These are phyloP conservation scores for Enteromius anoplus DNA, from an alignment of 2,797 vertebrate species.

Conservation along the genomic window DNA sequence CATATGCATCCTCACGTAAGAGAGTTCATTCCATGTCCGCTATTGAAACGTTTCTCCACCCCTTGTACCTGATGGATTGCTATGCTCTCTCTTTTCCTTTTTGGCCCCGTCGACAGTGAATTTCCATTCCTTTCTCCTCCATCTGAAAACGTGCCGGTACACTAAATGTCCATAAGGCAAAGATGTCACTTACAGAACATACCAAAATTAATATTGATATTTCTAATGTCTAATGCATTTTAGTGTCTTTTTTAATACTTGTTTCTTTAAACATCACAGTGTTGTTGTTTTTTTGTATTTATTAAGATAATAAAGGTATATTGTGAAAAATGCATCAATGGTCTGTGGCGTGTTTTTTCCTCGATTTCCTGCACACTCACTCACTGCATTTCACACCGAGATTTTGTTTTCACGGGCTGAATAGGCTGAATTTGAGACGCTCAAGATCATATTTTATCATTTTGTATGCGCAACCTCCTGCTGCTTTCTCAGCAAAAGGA, in stretches of 20 bases:
- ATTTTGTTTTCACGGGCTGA: conserved; percentile 60
- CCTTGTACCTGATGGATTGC: conserved; percentile 67
- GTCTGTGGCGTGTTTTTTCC: conserved; percentile 73
- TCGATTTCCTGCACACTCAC: conserved; percentile 67
- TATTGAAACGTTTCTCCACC: conserved; percentile 67
- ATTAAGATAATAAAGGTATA: conserved; percentile 89
- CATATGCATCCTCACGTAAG: conserved; percentile 79
- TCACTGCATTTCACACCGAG: conserved; percentile 63
- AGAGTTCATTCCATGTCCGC: conserved; percentile 73
- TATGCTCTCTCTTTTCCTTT: conserved; percentile 52
- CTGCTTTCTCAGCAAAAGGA: conserved; percentile 68
- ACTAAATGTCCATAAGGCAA: conserved; percentile 72
- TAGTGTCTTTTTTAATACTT: conserved; percentile 82
- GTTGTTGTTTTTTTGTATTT: conserved; percentile 87
- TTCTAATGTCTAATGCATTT: conserved; percentile 81
- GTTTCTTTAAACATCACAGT: conserved; percentile 74
- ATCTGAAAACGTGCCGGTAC: conserved; percentile 72
- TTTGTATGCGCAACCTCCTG: conserved; percentile 75
- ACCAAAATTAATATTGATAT: conserved; percentile 83
- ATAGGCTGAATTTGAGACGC: conserved; percentile 58
- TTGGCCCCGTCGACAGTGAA: conserved; percentile 68
- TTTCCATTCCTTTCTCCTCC: conserved; percentile 67
- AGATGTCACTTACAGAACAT: conserved; percentile 83
- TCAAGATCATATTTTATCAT: conserved; percentile 69
- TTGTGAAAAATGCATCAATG: conserved; percentile 86